Evolutionary conservation across 2,797 vertebrate species (phyloP).

Genomic region (Amblyopsis hoosieri): DNA sequence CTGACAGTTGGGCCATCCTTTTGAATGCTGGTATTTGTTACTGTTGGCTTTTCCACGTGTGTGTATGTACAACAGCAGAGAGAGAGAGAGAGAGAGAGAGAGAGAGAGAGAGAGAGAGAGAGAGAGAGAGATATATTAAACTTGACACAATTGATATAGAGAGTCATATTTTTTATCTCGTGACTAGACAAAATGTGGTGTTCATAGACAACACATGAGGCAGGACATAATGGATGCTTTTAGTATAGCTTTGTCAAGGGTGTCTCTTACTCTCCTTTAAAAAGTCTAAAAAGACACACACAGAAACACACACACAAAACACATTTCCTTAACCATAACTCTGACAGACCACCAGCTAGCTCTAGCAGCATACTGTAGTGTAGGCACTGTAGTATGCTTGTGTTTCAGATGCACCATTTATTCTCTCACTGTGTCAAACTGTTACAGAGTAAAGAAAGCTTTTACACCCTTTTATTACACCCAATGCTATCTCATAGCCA

Average conservation of each 20-base stretch:
- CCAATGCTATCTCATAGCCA: constrained; percentile 43
- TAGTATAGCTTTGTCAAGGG: constrained; percentile 63
- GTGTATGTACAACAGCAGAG: constrained; percentile 39
- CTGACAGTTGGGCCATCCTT: constrained; percentile 24
- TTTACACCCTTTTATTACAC: constrained; percentile 63
- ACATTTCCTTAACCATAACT: constrained; percentile 67
- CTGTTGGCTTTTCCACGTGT: constrained; percentile 17
- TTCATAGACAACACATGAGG: constrained; percentile 71
- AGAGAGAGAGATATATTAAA: constrained; percentile 56
- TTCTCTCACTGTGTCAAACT: constrained; percentile 51
- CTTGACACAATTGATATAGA: constrained; percentile 75
- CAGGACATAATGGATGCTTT: constrained; percentile 68
- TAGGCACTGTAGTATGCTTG: constrained; percentile 28
- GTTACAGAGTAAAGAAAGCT: constrained; percentile 44
- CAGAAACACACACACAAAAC: constrained; percentile 45
- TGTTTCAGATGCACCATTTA: constrained; percentile 49
- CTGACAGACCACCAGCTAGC: constrained; percentile 64
- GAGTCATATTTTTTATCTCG: constrained; percentile 68
- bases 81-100: constrained; percentile 18
- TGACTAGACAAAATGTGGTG: constrained; percentile 78
- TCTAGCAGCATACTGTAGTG: constrained; percentile 20
- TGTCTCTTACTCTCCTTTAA: constrained; percentile 46
- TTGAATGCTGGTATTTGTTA: constrained; percentile 13
- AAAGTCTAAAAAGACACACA: constrained; percentile 65
- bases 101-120: not conserved